These are phyloP conservation scores for Thalassoma bifasciatum DNA, from an alignment of 2,113 vertebrate genomes.

Conservation along the genomic window DNA sequence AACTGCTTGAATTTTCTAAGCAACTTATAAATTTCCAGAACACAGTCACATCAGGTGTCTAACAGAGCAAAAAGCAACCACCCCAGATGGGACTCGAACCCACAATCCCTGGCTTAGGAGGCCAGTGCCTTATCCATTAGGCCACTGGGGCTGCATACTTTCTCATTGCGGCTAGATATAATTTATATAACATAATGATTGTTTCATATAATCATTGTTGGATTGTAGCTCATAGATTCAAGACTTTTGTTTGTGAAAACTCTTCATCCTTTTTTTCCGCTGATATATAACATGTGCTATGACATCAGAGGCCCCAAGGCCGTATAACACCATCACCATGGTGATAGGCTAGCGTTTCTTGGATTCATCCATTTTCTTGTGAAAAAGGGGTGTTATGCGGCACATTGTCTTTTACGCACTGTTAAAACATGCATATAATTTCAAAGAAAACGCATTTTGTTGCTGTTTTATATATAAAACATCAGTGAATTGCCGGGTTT, in stretches of 20 bases:
- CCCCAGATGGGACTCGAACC: slow-evolving; percentile 69
- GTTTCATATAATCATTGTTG: no score
- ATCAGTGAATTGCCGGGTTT: accelerated
- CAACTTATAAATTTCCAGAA: accelerated
- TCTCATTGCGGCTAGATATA: accelerated
- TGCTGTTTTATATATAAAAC: accelerated
- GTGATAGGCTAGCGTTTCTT: neutral
- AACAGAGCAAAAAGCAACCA: slow-evolving; percentile 5
- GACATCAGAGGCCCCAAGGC: neutral
- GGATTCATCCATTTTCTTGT: slow-evolving; percentile 38
- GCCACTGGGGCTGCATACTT: slow-evolving; percentile 79
- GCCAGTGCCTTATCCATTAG: slow-evolving; percentile 89
- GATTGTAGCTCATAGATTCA: no score
- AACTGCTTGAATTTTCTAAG: no score
- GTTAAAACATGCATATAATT: neutral
- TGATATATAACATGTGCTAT: neutral
- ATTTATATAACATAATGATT: no score
- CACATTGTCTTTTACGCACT: accelerated
- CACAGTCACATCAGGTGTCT: no score
- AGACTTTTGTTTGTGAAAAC: neutral
- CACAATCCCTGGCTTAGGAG: slow-evolving; percentile 73
- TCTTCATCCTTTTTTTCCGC: no score
- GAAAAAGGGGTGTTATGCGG: slow-evolving; percentile 11
- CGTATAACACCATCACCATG: slow-evolving; percentile 36
- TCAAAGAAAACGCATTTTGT: accelerated